Base-by-base conservation (phyloP, 1,140 invertebrate genomes). In the Orius insidiosus region DNA sequence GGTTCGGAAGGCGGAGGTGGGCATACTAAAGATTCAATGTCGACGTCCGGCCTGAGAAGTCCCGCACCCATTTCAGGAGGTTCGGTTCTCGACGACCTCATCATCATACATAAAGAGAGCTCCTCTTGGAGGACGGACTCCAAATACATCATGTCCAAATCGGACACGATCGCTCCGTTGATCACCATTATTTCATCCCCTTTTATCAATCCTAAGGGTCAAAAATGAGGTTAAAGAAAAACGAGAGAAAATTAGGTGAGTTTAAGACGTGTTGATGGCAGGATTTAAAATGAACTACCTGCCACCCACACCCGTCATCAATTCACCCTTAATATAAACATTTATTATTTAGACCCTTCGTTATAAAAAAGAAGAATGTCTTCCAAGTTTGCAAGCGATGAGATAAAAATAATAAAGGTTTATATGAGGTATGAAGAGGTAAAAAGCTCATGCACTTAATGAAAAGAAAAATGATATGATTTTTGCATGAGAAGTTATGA, bases 101-200 rank as follows among this genome's bases (percentile, higher is more conserved):
- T 90, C 81, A 94, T 96, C 78, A 96, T 86, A 67, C 87, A 92
- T n/a, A 97, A 71, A 18, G 85, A 81, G 31, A 88, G 71, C 59
- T 94, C 90, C 63, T 96, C 92, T 66, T 95, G 88, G 47, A 97
- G 71, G 31, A 95, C 85, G 58, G 80, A 80, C 63, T 96, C 93
- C 58, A 97, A 75, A 70, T 93, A 96, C 84, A 97, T 96, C 92
- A 98, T 98, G 72, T 97, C 92, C 65, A 98, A 71, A 67, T 96
- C 92, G 52, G 85, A 89, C 36, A 97, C 90, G 59, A 96, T 88
- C 51, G 90, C 88, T 51, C 92, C 87, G 68, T 98, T 97, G 63
- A 98, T 94, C 56, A 97, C 89, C 76, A 97, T 89, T 61, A 97
- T 94, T 67, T 97, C 92, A 66, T 97, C 93, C 55, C 88, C 83